Percentiles rank a stretch among this genome's conserved stretches.
These are phyloP conservation scores for Scomber scombrus DNA, from an alignment of 2,113 vertebrate species.

Conservation along the genomic window DNA sequence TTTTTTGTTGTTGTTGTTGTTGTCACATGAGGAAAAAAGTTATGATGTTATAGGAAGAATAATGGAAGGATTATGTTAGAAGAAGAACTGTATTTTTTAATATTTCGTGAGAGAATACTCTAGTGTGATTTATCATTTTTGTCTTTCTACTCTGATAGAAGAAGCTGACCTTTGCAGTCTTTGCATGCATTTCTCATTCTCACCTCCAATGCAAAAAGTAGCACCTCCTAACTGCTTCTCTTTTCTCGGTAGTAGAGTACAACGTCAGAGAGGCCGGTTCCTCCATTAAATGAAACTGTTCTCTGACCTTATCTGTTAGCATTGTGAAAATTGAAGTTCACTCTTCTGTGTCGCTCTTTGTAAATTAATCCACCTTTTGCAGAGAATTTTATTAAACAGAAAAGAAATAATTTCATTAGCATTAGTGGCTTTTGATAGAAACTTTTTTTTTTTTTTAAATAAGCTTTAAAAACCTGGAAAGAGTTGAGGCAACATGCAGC, in stretches of 20 bases:
- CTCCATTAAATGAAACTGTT: conserved; percentile 7
- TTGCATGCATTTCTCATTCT: neutral
- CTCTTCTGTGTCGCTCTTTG: neutral
- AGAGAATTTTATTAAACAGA: neutral
- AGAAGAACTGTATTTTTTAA: too few relatives aligned
- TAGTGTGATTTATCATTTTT: too few relatives aligned
- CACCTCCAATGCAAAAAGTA: conserved; percentile 54
- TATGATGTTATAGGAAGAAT: too few relatives aligned
- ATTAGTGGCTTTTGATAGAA: neutral
- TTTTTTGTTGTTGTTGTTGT: too few relatives aligned
- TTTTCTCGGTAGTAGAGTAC: neutral
- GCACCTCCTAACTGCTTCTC: conserved; percentile 7
- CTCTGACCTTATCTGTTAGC: neutral
- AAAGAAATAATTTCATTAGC: neutral
- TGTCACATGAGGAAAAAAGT: too few relatives aligned
- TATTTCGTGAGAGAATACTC: too few relatives aligned
- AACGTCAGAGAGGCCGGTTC: neutral
- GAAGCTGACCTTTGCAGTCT: neutral
- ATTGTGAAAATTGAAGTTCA: conserved; percentile 3
- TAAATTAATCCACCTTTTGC: neutral
- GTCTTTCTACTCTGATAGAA: neutral
- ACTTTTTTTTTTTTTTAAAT: too few relatives aligned
- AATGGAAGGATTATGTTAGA: too few relatives aligned
- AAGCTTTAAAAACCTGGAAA: too few relatives aligned
- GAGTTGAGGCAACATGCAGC: too few relatives aligned